Evolutionary conservation across 2,113 vertebrate genomes (phyloP).

Genomic region (Lamprotornis superbus): DNA sequence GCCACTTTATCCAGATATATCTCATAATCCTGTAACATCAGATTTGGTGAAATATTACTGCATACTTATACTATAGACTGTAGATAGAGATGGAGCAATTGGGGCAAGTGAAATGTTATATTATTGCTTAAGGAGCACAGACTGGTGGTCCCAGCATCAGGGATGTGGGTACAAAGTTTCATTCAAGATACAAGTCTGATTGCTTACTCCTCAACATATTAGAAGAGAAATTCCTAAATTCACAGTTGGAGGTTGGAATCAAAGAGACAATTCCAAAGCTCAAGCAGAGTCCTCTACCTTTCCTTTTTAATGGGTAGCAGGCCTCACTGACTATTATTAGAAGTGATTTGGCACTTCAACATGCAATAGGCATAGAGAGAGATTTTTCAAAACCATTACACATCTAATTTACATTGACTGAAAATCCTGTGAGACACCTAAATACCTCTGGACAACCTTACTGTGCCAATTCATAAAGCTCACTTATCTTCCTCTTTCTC

Average conservation of each 20-base stretch:
- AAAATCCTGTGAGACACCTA: neutral
- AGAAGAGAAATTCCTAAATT: neutral
- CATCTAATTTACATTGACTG: slow-evolving; percentile 45
- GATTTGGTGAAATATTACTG: neutral
- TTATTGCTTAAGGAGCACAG: neutral
- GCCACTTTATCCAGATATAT: neutral
- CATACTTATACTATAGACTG: neutral
- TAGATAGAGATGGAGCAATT: neutral
- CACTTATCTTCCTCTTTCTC: neutral
- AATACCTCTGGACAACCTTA: slow-evolving; percentile 17
- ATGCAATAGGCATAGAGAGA: neutral
- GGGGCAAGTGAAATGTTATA: neutral
- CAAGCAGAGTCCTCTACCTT: neutral
- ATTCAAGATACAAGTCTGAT: neutral
- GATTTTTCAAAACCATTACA: slow-evolving; percentile 35
- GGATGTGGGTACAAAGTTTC: neutral
- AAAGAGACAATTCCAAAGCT: neutral
- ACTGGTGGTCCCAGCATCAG: neutral
- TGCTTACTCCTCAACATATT: neutral
- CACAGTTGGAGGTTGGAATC: neutral
- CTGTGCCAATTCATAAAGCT: slow-evolving; percentile 9
- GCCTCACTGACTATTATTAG: neutral
- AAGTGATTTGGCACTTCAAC: neutral
- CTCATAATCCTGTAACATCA: neutral
- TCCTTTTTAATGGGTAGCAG: neutral